Evolutionary conservation across 1,140 invertebrate species (phyloP), one percentile per base, ranked within the genome.

Genomic region (Bombus picipes): DNA sequence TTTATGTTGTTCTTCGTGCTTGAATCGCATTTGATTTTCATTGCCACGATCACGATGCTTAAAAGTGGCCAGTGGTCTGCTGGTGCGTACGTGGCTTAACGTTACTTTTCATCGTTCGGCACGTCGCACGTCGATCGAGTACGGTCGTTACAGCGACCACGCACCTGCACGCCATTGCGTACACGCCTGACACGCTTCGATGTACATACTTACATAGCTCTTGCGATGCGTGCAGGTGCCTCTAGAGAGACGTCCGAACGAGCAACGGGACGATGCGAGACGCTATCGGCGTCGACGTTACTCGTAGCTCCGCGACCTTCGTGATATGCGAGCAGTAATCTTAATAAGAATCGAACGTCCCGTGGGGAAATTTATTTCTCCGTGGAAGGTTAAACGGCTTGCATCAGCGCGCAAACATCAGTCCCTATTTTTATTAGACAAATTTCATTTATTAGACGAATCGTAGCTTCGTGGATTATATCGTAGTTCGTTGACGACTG

Each of bases 151-250:
- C 68, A 57, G n/a, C n/a, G 41, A n/a, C 47, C 81, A 81, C 62
- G 82, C 75, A 87, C 82, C 88, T 86, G 88, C 88, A 82, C 79
- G 68, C 78, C 70, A 71, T 86, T 88, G 83, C 86, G 83, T 88
- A 86, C 57, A 81, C 80, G 77, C 43, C 34, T 81, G 80, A 65
- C 80, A 86, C 80, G 80, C 32, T 82, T 87, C 76, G 83, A 75
- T 82, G 82, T 81, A 86, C 82, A 22, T 53, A 53, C 47, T 53
- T 53, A 66, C 81, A 57, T 57, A 53, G 57, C 75, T 77, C 75
- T 77, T 39, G 88, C 76, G 82, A 88, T 41, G 85, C 80, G 62
- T 28, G 80, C 85, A 86, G 85, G 85, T 83, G 85, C 72, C 43
- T 39, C 59, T 85, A 66, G 70, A 41, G 70, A 34, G 59, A 72